A percentile compares a stretch with the other conserved stretches of the same genome.
phyloP scores from a whole-genome alignment of 2,888 invertebrate species.

The Pollenia labialis region DNA sequence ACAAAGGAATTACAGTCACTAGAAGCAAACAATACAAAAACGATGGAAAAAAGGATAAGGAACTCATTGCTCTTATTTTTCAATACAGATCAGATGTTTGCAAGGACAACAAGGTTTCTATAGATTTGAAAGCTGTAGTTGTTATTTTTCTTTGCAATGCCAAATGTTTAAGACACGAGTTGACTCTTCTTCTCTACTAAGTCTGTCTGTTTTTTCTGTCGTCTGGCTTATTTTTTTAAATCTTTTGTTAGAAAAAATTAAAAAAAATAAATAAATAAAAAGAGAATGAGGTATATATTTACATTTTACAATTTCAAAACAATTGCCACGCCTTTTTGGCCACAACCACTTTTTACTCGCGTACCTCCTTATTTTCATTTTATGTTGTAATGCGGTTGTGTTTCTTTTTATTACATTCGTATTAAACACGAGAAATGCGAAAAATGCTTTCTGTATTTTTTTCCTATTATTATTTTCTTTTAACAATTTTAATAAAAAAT shows the following conservation, averaged over 20 bases:
- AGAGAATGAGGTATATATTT: slow-evolving; percentile 18
- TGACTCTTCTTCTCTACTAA: not conserved
- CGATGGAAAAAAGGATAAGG: not conserved
- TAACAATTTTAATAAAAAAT: slow-evolving; percentile 46
- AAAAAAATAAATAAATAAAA: not conserved
- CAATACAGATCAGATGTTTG: slow-evolving; percentile 35
- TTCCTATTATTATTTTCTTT: slow-evolving; percentile 17
- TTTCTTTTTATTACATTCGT: slow-evolving; percentile 40
- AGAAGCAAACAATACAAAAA: not conserved
- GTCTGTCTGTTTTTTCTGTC: not conserved
- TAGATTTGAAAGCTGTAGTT: not conserved
- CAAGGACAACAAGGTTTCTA: slow-evolving; percentile 34
- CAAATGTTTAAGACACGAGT: not conserved
- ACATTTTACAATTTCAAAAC: slow-evolving; percentile 46
- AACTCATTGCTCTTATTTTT: slow-evolving; percentile 16
- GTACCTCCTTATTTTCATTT: not conserved
- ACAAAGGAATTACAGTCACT: not conserved
- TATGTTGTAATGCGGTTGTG: slow-evolving; percentile 22
- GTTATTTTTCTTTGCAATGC: not conserved
- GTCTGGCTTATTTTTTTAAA: not conserved
- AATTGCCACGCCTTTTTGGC: slow-evolving; percentile 50
- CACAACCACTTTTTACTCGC: slow-evolving; percentile 36
- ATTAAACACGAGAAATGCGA: slow-evolving; percentile 3
- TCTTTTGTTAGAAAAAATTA: not conserved
- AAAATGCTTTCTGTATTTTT: not conserved